These are phyloP conservation scores for Xanthia icteritia DNA, from an alignment of 2,888 invertebrate species.

Conservation along the genomic window DNA sequence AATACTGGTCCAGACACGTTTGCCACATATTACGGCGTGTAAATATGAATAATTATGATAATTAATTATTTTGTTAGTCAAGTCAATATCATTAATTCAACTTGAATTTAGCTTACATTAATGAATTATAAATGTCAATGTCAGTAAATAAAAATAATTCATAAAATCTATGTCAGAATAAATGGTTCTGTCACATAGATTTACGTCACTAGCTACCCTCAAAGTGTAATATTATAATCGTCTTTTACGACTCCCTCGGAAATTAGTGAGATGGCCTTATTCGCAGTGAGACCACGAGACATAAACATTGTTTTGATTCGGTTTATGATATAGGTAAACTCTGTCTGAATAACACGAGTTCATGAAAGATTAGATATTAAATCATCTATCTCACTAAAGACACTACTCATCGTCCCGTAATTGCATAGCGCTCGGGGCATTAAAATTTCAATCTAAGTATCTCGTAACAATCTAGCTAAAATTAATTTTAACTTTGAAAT, in stretches of 20 bases:
- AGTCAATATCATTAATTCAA: too few relatives aligned
- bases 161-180: too few relatives aligned
- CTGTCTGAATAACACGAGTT: slow-evolving; percentile 3
- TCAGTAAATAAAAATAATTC: too few relatives aligned
- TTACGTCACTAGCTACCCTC: slow-evolving; percentile 15
- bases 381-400: slow-evolving; percentile 21
- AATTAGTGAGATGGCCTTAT: slow-evolving; percentile 44
- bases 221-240: slow-evolving; percentile 53
- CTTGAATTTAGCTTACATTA: too few relatives aligned
- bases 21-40: too few relatives aligned
- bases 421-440: slow-evolving; percentile 30
- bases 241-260: slow-evolving; percentile 43
- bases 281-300: slow-evolving; percentile 17
- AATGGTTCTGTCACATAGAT: slow-evolving; percentile 7
- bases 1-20: too few relatives aligned
- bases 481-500: slow-evolving; percentile 63
- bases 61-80: too few relatives aligned
- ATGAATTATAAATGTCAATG: too few relatives aligned
- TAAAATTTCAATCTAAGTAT: slow-evolving; percentile 47
- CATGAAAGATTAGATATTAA: slow-evolving; percentile 12
- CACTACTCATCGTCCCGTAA: slow-evolving; percentile 40
- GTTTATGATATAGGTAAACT: slow-evolving; percentile 22
- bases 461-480: slow-evolving; percentile 41
- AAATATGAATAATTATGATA: too few relatives aligned
- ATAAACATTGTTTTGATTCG: slow-evolving; percentile 49